A percentile compares a stretch with the other conserved stretches of the same genome.
These are phyloP conservation scores for Augochlorella aurata DNA, from an alignment of 2,888 invertebrate species.

Conservation along the genomic window DNA sequence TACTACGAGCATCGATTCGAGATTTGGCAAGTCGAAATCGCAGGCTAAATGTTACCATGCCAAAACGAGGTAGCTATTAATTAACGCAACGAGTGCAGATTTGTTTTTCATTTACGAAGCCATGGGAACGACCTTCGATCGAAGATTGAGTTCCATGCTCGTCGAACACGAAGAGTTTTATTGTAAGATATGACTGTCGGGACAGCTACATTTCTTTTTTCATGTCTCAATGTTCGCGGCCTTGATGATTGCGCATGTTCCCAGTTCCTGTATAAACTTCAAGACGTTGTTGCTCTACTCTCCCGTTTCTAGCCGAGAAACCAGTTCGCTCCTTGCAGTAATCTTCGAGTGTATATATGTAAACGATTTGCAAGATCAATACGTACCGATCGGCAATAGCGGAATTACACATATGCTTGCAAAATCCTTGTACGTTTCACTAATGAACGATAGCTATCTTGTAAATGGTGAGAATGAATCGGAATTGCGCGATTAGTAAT, in stretches of 20 bases:
- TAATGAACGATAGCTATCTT: background rate
- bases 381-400: background rate
- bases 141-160: background rate
- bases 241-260: background rate
- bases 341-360: background rate
- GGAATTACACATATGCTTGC: background rate
- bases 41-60: background rate
- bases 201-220: background rate
- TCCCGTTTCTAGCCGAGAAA: background rate
- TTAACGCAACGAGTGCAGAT: background rate
- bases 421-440: background rate
- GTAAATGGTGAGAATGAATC: background rate
- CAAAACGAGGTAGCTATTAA: background rate
- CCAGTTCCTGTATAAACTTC: background rate
- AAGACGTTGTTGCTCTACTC: background rate
- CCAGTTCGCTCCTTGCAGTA: background rate
- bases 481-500: background rate
- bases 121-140: background rate
- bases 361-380: background rate
- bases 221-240: background rate
- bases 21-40: background rate
- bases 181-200: background rate
- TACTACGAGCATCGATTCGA: background rate
- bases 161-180: background rate
- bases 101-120: no score